Conservation (phyloP, 2,113 vertebrate species). For the Phrynosoma platyrhinos region DNA sequence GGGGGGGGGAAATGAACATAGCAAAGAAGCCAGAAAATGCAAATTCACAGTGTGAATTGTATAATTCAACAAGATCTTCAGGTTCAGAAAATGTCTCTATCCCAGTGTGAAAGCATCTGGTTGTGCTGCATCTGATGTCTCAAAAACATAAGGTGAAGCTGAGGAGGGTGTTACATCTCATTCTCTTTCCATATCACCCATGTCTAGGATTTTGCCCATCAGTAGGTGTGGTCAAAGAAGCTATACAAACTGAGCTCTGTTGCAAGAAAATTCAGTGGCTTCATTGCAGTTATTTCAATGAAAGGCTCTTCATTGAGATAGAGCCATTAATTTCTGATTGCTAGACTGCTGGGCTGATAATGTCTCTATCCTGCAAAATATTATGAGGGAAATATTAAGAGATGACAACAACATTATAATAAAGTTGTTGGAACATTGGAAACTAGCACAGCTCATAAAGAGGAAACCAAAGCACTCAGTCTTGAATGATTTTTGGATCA, state of each 20-base stretch:
- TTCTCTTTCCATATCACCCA: background rate
- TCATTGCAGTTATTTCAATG: background rate
- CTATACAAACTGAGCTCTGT: no score
- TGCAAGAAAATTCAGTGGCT: background rate
- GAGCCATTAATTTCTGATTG: constrained; percentile 13
- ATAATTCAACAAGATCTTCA: background rate
- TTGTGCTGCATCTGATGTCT: background rate
- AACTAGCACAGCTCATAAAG: background rate
- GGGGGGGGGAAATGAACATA: no score
- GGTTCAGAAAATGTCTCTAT: background rate
- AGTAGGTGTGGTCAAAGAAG: background rate
- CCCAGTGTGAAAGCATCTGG: background rate
- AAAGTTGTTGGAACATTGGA: background rate
- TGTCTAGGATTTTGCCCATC: background rate
- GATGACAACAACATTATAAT: background rate
- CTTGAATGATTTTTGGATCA: background rate
- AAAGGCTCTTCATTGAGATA: background rate
- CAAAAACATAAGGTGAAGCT: no score
- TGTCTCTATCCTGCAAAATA: fast-evolving
- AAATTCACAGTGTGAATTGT: no score
- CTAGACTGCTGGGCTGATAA: background rate
- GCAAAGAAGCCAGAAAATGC: no score
- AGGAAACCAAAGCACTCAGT: background rate
- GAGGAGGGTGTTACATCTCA: background rate
- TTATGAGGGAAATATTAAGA: background rate